These are phyloP conservation scores for Drosophila setifemur DNA, from an alignment of 1,140 invertebrate species.

Conservation along the genomic window DNA sequence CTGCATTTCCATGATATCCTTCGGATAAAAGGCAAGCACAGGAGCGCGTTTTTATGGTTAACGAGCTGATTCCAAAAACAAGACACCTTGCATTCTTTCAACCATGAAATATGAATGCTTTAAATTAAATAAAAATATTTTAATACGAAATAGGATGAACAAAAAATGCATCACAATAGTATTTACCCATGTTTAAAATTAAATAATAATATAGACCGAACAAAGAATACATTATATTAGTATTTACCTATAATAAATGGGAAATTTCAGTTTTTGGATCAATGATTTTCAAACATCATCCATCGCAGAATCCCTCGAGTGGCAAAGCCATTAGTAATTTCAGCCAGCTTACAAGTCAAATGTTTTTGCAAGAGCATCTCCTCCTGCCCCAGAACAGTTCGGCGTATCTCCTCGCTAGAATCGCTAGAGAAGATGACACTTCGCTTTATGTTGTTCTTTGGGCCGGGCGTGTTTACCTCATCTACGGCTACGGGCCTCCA, in stretches of 20 bases:
- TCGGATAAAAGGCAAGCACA: not conserved
- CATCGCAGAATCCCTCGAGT: not conserved
- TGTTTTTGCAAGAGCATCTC: not conserved
- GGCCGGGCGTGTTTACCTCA: conserved; percentile 38
- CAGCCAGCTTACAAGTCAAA: not conserved
- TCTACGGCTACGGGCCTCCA: too few species aligned
- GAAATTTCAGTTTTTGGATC: too few species aligned
- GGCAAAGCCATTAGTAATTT: conserved; percentile 24
- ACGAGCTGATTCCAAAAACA: conserved; percentile 41
- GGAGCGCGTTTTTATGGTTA: conserved; percentile 18
- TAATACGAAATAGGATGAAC: not conserved
- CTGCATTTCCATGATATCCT: conserved; percentile 48
- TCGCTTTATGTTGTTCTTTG: conserved; percentile 43
- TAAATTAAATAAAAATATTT: not conserved
- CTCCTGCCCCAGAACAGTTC: conserved; percentile 14
- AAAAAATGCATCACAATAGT: too few species aligned
- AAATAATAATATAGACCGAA: too few species aligned
- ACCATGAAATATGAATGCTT: not conserved
- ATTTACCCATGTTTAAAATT: too few species aligned
- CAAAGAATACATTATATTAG: too few species aligned
- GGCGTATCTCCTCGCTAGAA: conserved; percentile 18
- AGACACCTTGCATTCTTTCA: too few species aligned
- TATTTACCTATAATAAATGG: too few species aligned
- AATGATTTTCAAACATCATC: not conserved
- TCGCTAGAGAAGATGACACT: conserved; percentile 36